Evolutionary conservation across 2,888 invertebrate genomes (phyloP).

Genomic region (Metellina segmentata): DNA sequence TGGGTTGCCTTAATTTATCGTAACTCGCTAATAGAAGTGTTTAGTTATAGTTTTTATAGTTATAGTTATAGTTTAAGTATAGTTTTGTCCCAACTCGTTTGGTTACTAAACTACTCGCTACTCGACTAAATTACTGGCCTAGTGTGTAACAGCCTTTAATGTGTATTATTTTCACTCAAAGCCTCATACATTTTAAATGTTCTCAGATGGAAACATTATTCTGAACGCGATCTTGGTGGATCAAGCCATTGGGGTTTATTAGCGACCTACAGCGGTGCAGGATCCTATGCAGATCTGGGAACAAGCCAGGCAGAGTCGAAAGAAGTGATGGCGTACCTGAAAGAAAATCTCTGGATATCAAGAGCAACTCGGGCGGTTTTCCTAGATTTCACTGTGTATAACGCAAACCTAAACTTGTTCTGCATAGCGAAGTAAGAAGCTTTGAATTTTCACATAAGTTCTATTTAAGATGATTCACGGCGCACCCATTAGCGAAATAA

Average conservation of each 20-base stretch:
- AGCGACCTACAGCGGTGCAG: slow-evolving; percentile 83
- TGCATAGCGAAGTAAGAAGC: slow-evolving; percentile 84
- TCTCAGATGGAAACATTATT: slow-evolving; percentile 82
- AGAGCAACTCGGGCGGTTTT: slow-evolving; percentile 86
- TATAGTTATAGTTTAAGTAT: no score
- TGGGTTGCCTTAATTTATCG: no score
- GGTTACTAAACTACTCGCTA: no score
- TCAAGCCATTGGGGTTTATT: slow-evolving; percentile 83
- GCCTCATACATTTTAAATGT: no score
- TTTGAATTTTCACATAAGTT: no score
- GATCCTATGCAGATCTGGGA: slow-evolving; percentile 83
- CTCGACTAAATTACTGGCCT: no score
- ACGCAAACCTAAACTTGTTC: slow-evolving; percentile 87
- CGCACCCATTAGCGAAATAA: slow-evolving; percentile 80
- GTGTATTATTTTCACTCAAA: no score
- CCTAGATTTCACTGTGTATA: slow-evolving; percentile 88
- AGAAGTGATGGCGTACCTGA: slow-evolving; percentile 82
- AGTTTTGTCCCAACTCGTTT: no score
- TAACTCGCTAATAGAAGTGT: no score
- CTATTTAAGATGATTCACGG: no score
- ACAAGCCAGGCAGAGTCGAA: slow-evolving; percentile 81
- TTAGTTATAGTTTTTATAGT: no score
- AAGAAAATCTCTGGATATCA: slow-evolving; percentile 85
- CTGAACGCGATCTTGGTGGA: slow-evolving; percentile 81
- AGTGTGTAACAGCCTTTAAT: no score